A percentile compares a stretch with the other conserved stretches of the same genome.
phyloP scores from a whole-genome alignment of 2,113 vertebrate genomes.

The Azemiops feae region DNA sequence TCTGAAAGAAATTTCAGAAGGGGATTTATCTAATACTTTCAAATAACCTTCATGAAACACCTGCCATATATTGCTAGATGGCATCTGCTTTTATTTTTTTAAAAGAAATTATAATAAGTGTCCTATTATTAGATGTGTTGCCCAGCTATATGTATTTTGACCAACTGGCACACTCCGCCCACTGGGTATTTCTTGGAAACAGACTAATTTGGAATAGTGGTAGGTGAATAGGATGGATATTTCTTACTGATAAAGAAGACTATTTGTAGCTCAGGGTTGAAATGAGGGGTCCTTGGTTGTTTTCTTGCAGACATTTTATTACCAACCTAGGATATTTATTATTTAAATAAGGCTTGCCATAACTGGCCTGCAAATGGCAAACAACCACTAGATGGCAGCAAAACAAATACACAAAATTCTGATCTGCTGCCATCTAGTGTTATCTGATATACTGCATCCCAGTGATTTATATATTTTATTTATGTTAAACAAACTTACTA shows the following conservation, averaged over 20 bases:
- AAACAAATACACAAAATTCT: neutral
- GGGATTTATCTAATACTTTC: neutral
- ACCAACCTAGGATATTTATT: neutral
- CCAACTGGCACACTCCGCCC: conserved; percentile 57
- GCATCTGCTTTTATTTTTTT: conserved; percentile 41
- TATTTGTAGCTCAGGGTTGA: neutral
- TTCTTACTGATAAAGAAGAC: neutral
- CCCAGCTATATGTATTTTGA: conserved; percentile 59
- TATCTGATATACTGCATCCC: neutral
- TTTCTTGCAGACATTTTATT: neutral
- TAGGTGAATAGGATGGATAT: neutral
- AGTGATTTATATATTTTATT: neutral
- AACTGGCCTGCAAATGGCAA: neutral
- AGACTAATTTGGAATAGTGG: conserved; percentile 27
- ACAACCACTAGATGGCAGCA: neutral
- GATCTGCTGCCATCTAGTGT: neutral
- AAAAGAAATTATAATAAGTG: conserved; percentile 21
- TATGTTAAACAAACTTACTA: neutral
- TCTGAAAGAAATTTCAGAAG: neutral
- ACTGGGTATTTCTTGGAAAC: conserved; percentile 42
- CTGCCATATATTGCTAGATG: conserved; percentile 5
- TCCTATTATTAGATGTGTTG: conserved; percentile 61
- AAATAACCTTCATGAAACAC: neutral
- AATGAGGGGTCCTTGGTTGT: neutral
- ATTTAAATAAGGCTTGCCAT: neutral